A percentile compares a stretch with the other conserved stretches of the same genome.
Conservation (phyloP, 2,888 invertebrate species). For the Dasypolia templi region DNA sequence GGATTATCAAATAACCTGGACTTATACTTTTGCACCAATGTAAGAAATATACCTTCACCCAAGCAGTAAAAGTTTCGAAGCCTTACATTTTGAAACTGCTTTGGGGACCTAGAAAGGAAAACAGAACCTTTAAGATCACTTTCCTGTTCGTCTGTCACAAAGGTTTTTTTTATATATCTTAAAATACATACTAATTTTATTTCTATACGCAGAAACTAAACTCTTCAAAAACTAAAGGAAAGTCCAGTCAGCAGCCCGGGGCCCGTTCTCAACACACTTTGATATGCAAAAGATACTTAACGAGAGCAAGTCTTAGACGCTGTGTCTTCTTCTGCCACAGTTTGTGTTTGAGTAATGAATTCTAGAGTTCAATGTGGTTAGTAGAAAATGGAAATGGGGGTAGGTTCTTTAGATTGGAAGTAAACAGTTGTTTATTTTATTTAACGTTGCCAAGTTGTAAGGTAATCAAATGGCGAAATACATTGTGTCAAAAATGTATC, state of each 20-base stretch:
- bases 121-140: too few species aligned
- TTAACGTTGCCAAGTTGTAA: too few species aligned
- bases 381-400: background rate
- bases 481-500: too few species aligned
- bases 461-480: too few species aligned
- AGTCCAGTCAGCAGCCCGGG: slow-evolving; percentile 25
- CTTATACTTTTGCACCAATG: background rate
- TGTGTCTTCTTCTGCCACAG: slow-evolving; percentile 11
- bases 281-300: slow-evolving; percentile 65
- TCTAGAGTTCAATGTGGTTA: slow-evolving; percentile 24
- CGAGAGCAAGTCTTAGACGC: slow-evolving; percentile 43
- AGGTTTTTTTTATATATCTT: too few species aligned
- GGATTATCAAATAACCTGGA: background rate
- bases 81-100: too few species aligned
- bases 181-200: too few species aligned
- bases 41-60: background rate
- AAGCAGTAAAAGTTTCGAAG: too few species aligned
- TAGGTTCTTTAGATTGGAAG: background rate
- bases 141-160: too few species aligned
- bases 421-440: background rate
- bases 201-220: background rate
- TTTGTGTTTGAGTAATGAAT: slow-evolving; percentile 50
- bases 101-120: too few species aligned
- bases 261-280: slow-evolving; percentile 60
- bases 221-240: slow-evolving; percentile 1